Percentiles rank a stretch among this genome's conserved stretches.
phyloP scores from a whole-genome alignment of 2,888 invertebrate species.

The Amaurobius ferox region DNA sequence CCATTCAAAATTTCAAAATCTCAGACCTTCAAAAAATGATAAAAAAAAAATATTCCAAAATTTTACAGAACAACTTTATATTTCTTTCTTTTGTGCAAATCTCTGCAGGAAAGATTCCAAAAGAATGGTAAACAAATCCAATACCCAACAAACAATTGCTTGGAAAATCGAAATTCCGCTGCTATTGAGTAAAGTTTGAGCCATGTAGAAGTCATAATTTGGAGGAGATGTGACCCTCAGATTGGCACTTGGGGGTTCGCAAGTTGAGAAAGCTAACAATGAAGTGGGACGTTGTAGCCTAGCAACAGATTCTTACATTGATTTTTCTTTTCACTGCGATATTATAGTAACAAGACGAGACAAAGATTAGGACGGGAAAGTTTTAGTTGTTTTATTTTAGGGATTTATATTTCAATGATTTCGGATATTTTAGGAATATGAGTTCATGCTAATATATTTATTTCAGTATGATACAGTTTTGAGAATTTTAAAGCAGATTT shows the following conservation, averaged over 20 bases:
- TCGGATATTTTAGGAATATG: background rate
- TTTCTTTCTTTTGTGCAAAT: too few relatives aligned
- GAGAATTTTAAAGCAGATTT: too few relatives aligned
- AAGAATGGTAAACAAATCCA: background rate
- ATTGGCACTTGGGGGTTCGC: constrained; percentile 27
- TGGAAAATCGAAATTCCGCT: background rate
- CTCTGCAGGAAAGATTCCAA: background rate
- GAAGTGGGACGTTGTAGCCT: constrained; percentile 29
- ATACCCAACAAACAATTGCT: background rate
- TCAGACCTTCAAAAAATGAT: too few relatives aligned
- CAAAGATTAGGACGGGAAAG: background rate
- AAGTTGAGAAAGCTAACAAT: constrained; percentile 24
- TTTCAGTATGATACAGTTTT: too few relatives aligned
- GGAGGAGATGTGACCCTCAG: constrained; percentile 7
- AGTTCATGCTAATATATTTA: too few relatives aligned
- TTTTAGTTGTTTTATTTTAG: background rate
- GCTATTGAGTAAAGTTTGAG: background rate
- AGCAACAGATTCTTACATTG: constrained; percentile 57
- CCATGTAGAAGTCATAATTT: constrained; percentile 56
- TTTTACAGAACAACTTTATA: too few relatives aligned
- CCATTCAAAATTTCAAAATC: too few relatives aligned
- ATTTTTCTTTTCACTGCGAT: constrained; percentile 37
- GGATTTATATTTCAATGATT: background rate
- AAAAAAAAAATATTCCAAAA: too few relatives aligned
- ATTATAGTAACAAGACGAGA: constrained; percentile 41